Conservation (phyloP, 2,888 invertebrate genomes). For the Hyposoter didymator region DNA sequence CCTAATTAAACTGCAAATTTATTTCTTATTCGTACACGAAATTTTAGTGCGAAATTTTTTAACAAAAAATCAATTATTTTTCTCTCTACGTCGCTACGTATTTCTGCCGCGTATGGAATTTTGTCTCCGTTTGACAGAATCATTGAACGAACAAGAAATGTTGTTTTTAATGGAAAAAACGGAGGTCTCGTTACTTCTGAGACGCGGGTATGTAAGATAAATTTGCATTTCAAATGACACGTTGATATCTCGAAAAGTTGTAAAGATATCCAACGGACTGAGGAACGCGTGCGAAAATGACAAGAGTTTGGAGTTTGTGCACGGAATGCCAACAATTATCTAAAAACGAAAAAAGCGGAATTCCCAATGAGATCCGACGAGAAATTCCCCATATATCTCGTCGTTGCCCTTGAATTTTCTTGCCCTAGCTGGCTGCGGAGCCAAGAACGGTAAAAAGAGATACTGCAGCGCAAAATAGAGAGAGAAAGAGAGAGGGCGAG, state of each 20-base stretch:
- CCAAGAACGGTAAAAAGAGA: slow-evolving; percentile 63
- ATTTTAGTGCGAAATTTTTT: not conserved
- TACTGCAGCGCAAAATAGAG: slow-evolving; percentile 35
- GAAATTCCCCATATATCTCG: slow-evolving; percentile 13
- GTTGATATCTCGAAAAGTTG: not conserved
- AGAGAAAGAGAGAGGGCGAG: slow-evolving; percentile 66
- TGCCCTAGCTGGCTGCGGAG: slow-evolving; percentile 64
- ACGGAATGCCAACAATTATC: not conserved
- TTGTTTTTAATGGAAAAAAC: not conserved
- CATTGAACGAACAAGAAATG: not conserved
- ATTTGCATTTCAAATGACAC: not conserved
- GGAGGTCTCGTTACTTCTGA: not conserved
- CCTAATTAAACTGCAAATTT: not conserved
- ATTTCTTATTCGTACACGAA: not conserved
- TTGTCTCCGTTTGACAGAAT: not conserved
- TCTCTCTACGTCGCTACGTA: not conserved
- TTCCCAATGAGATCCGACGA: not conserved
- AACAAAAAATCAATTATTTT: not conserved
- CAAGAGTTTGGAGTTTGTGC: not conserved
- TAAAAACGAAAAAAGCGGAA: not conserved
- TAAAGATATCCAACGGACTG: not conserved
- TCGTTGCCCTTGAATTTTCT: slow-evolving; percentile 60
- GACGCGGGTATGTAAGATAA: not conserved
- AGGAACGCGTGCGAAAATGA: not conserved
- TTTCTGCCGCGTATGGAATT: not conserved